Conservation (phyloP, 1,140 invertebrate genomes). For the Aphelinus certus region DNA sequence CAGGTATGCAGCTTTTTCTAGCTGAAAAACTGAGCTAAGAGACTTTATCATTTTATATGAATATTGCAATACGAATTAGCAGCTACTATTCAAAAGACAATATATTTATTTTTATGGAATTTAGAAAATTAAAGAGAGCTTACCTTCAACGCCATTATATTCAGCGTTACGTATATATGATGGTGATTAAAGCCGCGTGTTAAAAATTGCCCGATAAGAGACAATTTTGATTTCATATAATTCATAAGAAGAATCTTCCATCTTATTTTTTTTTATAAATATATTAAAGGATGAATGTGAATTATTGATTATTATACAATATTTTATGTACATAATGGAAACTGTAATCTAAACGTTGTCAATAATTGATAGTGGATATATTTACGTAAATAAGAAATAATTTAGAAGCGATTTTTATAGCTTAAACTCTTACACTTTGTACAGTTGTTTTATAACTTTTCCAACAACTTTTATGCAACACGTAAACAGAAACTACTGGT, state of each 20-base stretch:
- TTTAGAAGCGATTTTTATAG: slow-evolving; percentile 44
- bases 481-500: slow-evolving; percentile 45
- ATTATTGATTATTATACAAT: slow-evolving; percentile 45
- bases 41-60: slow-evolving; percentile 43
- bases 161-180: slow-evolving; percentile 40
- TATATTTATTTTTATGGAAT: slow-evolving; percentile 49
- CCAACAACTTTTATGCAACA: slow-evolving; percentile 41
- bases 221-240: slow-evolving; percentile 48
- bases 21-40: slow-evolving; percentile 18
- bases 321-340: slow-evolving; percentile 56
- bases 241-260: slow-evolving; percentile 50
- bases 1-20: slow-evolving; percentile 44
- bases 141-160: slow-evolving; percentile 43
- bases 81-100: slow-evolving; percentile 52
- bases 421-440: slow-evolving; percentile 48
- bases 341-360: slow-evolving; percentile 58
- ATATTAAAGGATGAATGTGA: slow-evolving; percentile 41
- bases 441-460: slow-evolving; percentile 44
- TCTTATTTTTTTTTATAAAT: slow-evolving; percentile 49
- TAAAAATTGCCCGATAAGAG: slow-evolving; percentile 48
- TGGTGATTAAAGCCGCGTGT: slow-evolving; percentile 35
- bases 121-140: slow-evolving; percentile 42
- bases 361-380: slow-evolving; percentile 54
- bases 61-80: slow-evolving; percentile 48
- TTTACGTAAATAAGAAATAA: slow-evolving; percentile 53